These are phyloP conservation scores for Solenopsis invicta DNA, from an alignment of 1,140 invertebrate genomes.

Conservation along the genomic window DNA sequence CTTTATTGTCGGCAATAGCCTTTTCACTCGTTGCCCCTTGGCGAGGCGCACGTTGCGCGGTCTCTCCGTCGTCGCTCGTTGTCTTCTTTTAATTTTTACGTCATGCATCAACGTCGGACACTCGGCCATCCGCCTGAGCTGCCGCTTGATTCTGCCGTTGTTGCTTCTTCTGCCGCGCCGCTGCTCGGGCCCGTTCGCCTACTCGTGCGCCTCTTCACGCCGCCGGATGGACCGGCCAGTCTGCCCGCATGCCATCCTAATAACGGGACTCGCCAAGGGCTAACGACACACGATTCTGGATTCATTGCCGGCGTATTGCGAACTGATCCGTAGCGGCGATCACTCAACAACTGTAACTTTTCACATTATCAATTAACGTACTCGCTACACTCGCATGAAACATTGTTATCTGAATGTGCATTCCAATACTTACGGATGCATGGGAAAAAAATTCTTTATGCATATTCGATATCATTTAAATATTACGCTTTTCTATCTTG, in stretches of 20 bases:
- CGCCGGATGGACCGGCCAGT: constrained; percentile 63
- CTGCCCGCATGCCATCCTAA: constrained; percentile 77
- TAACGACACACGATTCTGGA: constrained; percentile 77
- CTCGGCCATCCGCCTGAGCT: constrained; percentile 57
- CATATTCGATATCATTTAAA: not conserved
- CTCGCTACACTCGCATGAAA: not conserved
- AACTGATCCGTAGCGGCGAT: constrained; percentile 24
- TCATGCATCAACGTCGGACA: constrained; percentile 74
- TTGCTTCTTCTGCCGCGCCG: constrained; percentile 45
- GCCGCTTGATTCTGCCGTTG: constrained; percentile 56
- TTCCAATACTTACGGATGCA: not conserved
- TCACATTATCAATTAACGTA: not conserved
- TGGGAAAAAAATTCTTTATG: not conserved
- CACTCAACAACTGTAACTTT: constrained; percentile 3
- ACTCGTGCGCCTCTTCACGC: constrained; percentile 30
- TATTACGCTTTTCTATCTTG: not conserved
- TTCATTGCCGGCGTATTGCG: constrained; percentile 61
- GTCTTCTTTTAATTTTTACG: constrained; percentile 72
- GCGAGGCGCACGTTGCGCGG: not conserved
- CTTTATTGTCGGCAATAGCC: constrained; percentile 51
- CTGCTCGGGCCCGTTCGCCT: constrained; percentile 24
- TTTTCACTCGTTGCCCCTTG: constrained; percentile 17
- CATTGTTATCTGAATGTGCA: not conserved
- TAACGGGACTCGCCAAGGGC: constrained; percentile 75
- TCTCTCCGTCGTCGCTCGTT: constrained; percentile 9